Evolutionary conservation across 30 jellyfish, hydroid and myxozoan species (phyloP), one percentile per base, ranked within the genome.

Genomic region (Aurelia aurita complex sp. Pacific): DNA sequence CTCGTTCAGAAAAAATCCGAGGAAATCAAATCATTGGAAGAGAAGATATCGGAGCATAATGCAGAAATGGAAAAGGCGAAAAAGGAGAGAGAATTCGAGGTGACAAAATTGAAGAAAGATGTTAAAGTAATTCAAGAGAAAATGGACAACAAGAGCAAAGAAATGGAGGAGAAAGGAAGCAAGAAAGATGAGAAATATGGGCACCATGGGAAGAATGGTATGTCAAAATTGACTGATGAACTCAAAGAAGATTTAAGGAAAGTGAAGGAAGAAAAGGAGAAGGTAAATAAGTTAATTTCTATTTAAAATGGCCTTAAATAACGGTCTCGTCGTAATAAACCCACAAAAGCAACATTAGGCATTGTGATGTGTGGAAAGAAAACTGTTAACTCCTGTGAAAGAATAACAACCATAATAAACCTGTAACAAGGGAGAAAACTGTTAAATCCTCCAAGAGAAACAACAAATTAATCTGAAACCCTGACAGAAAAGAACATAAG

Each of bases 41-140:
- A 75, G 62, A 74, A 82, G 55, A 19, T 77, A 5, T 8, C 75
- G 0, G 75, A 71, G 17, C 97, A 69, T 15, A 63, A 69, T 23
- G 69, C 90, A 5, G 94, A 82, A 69, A 67, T 86, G 79, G 93
- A 92, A 36, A 88, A 92, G 83, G 46, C 80, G 59, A 88, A 76
- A 69, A 73, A 88, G 35, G 96, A 88, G 63, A 57, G 82, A 33
- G 98, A 88, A 70, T 83, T 79, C 67, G 93, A 92, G 16, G 86
- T 82, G 43, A 89, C 85, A 3, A 87, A 80, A 79, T 86, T 77
- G 69, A 85, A 80, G 76, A 76, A 82, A 65, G 97, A 94, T 16
- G 80, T 69, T 53, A 89, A 83, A 65, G 88, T 79, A 13, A 54
- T 94, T n/a, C 86, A 71, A n/a, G 97, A 92, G 57, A 92, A 87